Evolutionary conservation across 2,797 vertebrate genomes (phyloP), one percentile per base, ranked within the genome.

Genomic region (Danio choprae): DNA sequence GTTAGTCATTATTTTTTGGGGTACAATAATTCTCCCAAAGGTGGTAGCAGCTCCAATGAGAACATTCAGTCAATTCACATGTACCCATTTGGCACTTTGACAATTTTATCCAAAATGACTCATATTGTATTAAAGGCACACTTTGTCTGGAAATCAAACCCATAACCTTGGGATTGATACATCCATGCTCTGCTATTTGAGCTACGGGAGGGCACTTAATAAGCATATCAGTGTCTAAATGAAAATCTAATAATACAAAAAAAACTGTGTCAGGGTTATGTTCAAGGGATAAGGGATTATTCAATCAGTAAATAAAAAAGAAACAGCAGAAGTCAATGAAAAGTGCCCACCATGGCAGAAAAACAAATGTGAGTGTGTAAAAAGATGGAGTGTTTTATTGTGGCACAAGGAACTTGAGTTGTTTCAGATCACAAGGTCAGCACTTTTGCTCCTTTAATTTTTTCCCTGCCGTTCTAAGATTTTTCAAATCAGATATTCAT

Each of bases 401-500:
- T 15, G 20, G 36, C 55, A 69, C 44, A 22, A 38, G 64, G 22
- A 69, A 46, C 64, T 50, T 11, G 29, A 71, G 56, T 46, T 41
- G 13, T 62, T 41, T 11, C 18, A 6, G 55, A 86, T 87, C 88
- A 89, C 89, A 91, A 90, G 91, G 91, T 96, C 96, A 96, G 95
- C 95, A 81, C 82, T 92, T 94, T 92, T 87, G 87, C 71, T 80
- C 69, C 51, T 83, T 83, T 46, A 73, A 7, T 78, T 80, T 71
- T 77, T 56, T 82, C 74, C 80, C 84, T 58, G 91, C 86, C 85
- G 84, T 56, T 22, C 87, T 92, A 88, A 86, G 88, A 91, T 91
- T 90, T 93, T 91, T 92, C 89, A 89, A 93, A 95, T 94, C 92
- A 95, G 92, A 95, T 95, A 95, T 95, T 96, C 93, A 94, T 96